These are phyloP conservation scores for Morpho helenor DNA, from an alignment of 2,888 invertebrate genomes.

Conservation along the genomic window DNA sequence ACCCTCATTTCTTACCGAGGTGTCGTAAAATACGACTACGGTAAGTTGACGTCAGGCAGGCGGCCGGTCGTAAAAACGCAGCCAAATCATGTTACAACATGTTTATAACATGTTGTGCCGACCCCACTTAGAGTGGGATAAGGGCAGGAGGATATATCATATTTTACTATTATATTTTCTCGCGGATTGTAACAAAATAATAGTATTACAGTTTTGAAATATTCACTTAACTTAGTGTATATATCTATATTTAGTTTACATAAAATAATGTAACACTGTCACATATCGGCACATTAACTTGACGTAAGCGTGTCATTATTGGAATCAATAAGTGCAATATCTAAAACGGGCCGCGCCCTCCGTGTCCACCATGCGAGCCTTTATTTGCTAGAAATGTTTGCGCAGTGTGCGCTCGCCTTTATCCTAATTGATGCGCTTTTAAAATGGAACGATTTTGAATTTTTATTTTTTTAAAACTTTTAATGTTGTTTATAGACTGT, in stretches of 20 bases:
- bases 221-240: too few relatives aligned
- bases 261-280: constrained; percentile 3
- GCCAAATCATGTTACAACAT: too few relatives aligned
- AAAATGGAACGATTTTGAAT: constrained; percentile 17
- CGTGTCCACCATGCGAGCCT: constrained; percentile 28
- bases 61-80: too few relatives aligned
- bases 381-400: constrained; percentile 35
- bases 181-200: too few relatives aligned
- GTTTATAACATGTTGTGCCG: too few relatives aligned
- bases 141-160: too few relatives aligned
- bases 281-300: constrained; percentile 10
- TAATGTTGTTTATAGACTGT: background rate
- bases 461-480: background rate
- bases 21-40: too few relatives aligned
- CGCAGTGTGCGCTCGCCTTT: constrained; percentile 32
- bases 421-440: constrained; percentile 34
- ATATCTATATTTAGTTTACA: background rate
- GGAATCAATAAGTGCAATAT: constrained; percentile 21
- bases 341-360: constrained; percentile 27
- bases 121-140: too few relatives aligned
- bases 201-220: too few relatives aligned
- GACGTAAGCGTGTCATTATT: constrained; percentile 18
- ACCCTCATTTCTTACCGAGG: too few relatives aligned
- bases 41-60: too few relatives aligned
- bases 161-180: too few relatives aligned